These are phyloP conservation scores for Colossoma macropomum DNA, from an alignment of 2,113 vertebrate species.

Conservation along the genomic window DNA sequence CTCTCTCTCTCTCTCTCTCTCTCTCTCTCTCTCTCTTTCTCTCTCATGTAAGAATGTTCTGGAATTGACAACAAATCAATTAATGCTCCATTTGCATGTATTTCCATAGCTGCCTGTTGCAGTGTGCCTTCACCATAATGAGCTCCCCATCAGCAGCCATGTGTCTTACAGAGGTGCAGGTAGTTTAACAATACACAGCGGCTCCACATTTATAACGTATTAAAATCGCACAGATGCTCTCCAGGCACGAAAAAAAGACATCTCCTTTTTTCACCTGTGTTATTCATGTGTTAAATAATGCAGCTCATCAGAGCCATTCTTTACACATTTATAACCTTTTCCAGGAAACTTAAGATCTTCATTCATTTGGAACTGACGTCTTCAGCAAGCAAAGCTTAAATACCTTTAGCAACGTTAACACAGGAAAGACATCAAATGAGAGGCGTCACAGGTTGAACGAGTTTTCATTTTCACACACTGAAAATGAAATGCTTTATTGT, in stretches of 20 bases:
- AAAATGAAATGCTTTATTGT: background rate
- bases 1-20: background rate
- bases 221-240: slow-evolving; percentile 21
- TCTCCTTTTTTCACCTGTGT: background rate
- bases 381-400: background rate
- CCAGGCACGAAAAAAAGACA: background rate
- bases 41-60: slow-evolving; percentile 3
- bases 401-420: background rate
- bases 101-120: background rate
- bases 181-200: slow-evolving; percentile 6
- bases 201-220: slow-evolving; percentile 12
- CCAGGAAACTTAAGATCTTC: background rate
- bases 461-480: background rate
- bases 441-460: background rate
- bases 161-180: background rate
- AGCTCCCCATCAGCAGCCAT: background rate
- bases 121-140: slow-evolving; percentile 17
- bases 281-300: slow-evolving; percentile 5
- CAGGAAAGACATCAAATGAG: background rate
- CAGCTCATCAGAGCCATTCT: background rate
- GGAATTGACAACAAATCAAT: slow-evolving; percentile 16
- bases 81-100: slow-evolving; percentile 7
- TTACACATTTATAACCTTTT: background rate
- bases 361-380: too few relatives aligned
- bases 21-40: background rate